Conservation (phyloP, 2,888 invertebrate genomes). For the Pristionchus exspectatus region DNA sequence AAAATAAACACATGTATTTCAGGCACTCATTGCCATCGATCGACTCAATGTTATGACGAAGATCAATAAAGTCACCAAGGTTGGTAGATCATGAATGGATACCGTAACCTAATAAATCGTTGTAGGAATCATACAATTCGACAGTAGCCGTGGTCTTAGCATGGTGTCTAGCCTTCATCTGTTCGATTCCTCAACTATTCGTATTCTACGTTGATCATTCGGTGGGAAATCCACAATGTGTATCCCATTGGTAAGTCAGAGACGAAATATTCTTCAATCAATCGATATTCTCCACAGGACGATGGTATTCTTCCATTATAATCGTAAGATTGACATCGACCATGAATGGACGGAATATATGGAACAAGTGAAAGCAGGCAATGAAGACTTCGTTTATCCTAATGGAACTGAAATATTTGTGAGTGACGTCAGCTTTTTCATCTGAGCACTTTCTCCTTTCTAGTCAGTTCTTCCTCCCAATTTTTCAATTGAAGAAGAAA, state of each 20-base stretch:
- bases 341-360: not conserved
- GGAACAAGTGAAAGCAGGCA: not conserved
- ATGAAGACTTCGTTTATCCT: constrained; percentile 17
- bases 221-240: constrained; percentile 65
- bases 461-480: not conserved
- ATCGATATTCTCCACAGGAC: not conserved
- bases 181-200: constrained; percentile 67
- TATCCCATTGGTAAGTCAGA: constrained; percentile 62
- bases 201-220: constrained; percentile 61
- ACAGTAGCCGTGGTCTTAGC: constrained; percentile 54
- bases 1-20: constrained; percentile 5
- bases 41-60: constrained; percentile 66
- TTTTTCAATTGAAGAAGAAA: not conserved
- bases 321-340: too few relatives aligned
- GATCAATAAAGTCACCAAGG: constrained; percentile 52
- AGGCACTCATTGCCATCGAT: constrained; percentile 70
- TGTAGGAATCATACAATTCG: constrained; percentile 44
- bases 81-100: not conserved
- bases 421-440: not conserved
- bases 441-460: not conserved
- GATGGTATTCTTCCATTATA: not conserved
- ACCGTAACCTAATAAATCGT: not conserved
- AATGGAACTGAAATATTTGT: constrained; percentile 34
- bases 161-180: constrained; percentile 66
- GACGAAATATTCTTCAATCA: not conserved